Evolutionary conservation across 2,797 vertebrate species (phyloP).

Genomic region (Pipistrellus pipistrellus): DNA sequence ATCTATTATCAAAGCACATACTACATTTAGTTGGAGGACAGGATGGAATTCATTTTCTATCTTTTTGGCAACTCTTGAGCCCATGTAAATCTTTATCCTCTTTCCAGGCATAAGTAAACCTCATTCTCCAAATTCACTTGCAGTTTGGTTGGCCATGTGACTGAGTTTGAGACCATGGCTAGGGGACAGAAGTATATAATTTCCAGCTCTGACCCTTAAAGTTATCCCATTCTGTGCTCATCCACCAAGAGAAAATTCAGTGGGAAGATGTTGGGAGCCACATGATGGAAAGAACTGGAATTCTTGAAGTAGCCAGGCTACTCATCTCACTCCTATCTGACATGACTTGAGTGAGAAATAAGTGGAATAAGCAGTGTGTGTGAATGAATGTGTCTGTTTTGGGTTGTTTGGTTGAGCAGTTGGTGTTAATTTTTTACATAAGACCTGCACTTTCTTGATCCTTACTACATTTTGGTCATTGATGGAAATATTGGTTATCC

Average conservation of each 20-base stretch:
- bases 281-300: not conserved
- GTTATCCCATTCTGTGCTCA: not conserved
- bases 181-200: not conserved
- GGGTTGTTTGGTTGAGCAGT: not conserved
- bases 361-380: not conserved
- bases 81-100: not conserved
- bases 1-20: conserved; percentile 10
- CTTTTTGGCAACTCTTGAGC: not conserved
- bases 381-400: not conserved
- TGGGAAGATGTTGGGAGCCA: not conserved
- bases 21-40: not conserved
- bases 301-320: not conserved
- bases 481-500: not conserved
- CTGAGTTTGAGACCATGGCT: not conserved
- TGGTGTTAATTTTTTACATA: conserved; percentile 35
- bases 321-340: not conserved
- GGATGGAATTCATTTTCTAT: conserved; percentile 34
- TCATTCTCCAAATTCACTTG: not conserved
- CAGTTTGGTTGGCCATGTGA: not conserved
- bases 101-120: not conserved
- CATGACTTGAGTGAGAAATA: conserved; percentile 1
- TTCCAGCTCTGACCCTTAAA: not conserved
- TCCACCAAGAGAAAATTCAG: not conserved
- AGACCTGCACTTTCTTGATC: not conserved
- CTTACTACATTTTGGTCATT: not conserved